These are phyloP conservation scores for Corella eumyota DNA, from an alignment of 23 tunicate species.

Conservation along the genomic window DNA sequence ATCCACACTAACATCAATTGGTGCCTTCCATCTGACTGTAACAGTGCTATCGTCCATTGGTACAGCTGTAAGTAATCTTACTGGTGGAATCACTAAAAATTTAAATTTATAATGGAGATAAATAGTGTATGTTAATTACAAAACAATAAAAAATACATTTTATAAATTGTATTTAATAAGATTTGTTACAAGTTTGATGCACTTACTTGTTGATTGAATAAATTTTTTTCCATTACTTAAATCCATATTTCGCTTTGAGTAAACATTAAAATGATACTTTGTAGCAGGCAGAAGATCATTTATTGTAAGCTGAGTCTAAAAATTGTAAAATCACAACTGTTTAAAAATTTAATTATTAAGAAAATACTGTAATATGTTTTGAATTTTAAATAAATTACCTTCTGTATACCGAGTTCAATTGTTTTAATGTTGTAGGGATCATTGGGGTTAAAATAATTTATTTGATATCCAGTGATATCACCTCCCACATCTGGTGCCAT, in stretches of 20 bases:
- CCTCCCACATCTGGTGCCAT: constrained; percentile 4
- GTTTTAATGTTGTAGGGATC: background rate
- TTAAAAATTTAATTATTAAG: too few relatives aligned
- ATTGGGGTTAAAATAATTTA: background rate
- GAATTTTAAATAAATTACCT: constrained; percentile 2
- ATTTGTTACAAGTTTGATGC: background rate
- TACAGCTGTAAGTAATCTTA: background rate
- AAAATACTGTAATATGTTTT: too few relatives aligned
- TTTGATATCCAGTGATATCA: constrained; percentile 23
- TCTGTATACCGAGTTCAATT: background rate
- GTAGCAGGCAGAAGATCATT: constrained; percentile 8
- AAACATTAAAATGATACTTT: constrained; percentile 1
- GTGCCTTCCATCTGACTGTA: constrained; percentile 13
- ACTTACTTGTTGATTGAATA: constrained; percentile 19
- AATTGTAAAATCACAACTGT: background rate
- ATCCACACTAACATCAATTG: constrained; percentile 12
- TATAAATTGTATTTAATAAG: too few relatives aligned
- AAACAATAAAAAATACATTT: too few relatives aligned
- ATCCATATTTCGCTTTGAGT: constrained; percentile 1
- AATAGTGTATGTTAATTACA: too few relatives aligned
- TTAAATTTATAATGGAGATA: too few relatives aligned
- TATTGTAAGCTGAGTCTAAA: constrained; percentile 3
- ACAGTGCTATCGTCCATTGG: constrained; percentile 14
- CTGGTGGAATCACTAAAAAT: constrained; percentile 12
- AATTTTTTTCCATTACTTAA: constrained; percentile 1